Evolutionary conservation across 2,888 invertebrate species (phyloP).

Genomic region (Ischnura elegans): DNA sequence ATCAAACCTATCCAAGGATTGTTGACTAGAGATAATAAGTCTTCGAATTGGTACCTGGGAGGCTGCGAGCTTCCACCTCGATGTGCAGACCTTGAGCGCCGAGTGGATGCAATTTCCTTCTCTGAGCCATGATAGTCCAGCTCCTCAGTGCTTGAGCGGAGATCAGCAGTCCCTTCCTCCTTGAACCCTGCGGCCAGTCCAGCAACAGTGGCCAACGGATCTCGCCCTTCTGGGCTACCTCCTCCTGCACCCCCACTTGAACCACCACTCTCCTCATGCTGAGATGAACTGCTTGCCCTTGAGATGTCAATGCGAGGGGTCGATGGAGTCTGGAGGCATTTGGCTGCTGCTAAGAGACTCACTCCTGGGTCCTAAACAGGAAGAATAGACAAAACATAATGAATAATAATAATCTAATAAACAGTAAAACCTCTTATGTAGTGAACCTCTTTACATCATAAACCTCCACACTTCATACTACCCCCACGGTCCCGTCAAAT

Average conservation of each 20-base stretch:
- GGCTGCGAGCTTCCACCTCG: slow-evolving; percentile 76
- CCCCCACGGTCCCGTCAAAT: no score
- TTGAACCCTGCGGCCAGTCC: slow-evolving; percentile 69
- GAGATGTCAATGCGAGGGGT: slow-evolving; percentile 94
- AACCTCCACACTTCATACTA: no score
- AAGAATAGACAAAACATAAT: neutral
- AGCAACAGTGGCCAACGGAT: slow-evolving; percentile 84
- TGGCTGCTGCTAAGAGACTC: slow-evolving; percentile 74
- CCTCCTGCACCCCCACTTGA: slow-evolving; percentile 80
- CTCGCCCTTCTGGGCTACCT: slow-evolving; percentile 89
- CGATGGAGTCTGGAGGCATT: slow-evolving; percentile 82
- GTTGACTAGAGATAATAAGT: no score
- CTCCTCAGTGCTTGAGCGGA: slow-evolving; percentile 93
- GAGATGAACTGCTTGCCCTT: slow-evolving; percentile 92
- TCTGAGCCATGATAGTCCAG: slow-evolving; percentile 85
- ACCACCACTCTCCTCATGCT: slow-evolving; percentile 84
- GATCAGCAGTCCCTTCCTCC: slow-evolving; percentile 89
- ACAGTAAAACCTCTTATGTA: no score
- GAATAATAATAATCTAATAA: no score
- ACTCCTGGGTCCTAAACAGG: slow-evolving; percentile 74
- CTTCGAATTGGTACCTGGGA: no score
- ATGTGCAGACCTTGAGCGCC: slow-evolving; percentile 75
- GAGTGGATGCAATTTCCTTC: slow-evolving; percentile 76
- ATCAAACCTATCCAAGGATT: no score
- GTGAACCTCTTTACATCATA: no score